A percentile compares a stretch with the other conserved stretches of the same genome.
phyloP scores from a whole-genome alignment of 2,113 vertebrate species.

The Isurus oxyrinchus region DNA sequence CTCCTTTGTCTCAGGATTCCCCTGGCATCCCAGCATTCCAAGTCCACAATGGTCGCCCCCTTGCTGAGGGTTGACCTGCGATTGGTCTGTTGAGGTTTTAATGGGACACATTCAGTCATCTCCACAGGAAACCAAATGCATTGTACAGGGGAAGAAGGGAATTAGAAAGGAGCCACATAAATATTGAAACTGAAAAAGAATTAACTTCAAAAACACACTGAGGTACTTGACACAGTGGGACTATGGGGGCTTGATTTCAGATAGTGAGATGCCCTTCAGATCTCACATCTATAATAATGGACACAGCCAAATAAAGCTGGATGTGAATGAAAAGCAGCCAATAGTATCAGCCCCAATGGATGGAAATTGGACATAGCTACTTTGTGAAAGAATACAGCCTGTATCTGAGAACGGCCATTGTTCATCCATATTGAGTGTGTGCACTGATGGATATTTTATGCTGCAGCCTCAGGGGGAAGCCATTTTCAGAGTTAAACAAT shows the following conservation, averaged over 20 bases:
- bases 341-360: neutral
- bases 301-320: too few relatives aligned
- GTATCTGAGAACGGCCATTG: neutral
- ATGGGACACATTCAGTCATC: neutral
- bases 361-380: neutral
- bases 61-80: conserved; percentile 10
- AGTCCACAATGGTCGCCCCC: neutral
- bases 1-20: neutral
- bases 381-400: neutral
- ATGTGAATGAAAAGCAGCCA: neutral
- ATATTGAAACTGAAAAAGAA: neutral
- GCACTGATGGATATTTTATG: conserved; percentile 12
- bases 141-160: neutral
- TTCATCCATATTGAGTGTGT: neutral
- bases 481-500: neutral
- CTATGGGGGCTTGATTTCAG: neutral
- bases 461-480: neutral
- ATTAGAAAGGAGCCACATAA: neutral
- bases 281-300: neutral
- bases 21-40: neutral
- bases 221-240: neutral
- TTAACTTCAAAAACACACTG: neutral
- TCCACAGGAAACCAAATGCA: neutral
- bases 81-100: neutral
- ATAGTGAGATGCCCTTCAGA: neutral